Conservation (phyloP, 2,113 vertebrate species). For the Chionomys nivalis region DNA sequence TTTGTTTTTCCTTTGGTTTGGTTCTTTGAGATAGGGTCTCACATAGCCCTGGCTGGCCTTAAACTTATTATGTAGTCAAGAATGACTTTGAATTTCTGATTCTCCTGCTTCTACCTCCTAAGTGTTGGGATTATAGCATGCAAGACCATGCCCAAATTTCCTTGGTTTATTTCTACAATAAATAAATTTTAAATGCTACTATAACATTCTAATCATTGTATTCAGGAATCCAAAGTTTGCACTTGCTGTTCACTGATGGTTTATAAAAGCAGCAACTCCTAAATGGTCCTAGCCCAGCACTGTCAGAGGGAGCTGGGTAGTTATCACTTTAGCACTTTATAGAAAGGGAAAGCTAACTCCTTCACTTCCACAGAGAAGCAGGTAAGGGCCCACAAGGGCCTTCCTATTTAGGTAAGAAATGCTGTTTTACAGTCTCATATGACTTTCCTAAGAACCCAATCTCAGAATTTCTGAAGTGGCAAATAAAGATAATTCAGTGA, state of each 20-base stretch:
- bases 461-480: conserved; percentile 31
- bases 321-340: neutral
- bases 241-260: neutral
- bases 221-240: neutral
- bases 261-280: neutral
- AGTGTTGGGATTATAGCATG: neutral
- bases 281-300: neutral
- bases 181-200: neutral
- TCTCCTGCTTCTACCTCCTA: neutral
- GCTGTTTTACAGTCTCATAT: neutral
- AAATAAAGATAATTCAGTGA: conserved; percentile 6
- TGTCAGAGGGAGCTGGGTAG: neutral
- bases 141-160: neutral
- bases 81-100: neutral
- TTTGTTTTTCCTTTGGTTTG: neutral
- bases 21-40: neutral
- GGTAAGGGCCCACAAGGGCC: neutral
- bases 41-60: neutral
- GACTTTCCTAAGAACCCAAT: conserved; percentile 21
- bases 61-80: neutral
- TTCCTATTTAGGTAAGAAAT: neutral
- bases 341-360: neutral
- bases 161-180: neutral
- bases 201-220: neutral
- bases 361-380: conserved; percentile 32